Evolutionary conservation across 2,113 vertebrate species (phyloP), one percentile per base, ranked within the genome.

Genomic region (Donacobius atricapilla): DNA sequence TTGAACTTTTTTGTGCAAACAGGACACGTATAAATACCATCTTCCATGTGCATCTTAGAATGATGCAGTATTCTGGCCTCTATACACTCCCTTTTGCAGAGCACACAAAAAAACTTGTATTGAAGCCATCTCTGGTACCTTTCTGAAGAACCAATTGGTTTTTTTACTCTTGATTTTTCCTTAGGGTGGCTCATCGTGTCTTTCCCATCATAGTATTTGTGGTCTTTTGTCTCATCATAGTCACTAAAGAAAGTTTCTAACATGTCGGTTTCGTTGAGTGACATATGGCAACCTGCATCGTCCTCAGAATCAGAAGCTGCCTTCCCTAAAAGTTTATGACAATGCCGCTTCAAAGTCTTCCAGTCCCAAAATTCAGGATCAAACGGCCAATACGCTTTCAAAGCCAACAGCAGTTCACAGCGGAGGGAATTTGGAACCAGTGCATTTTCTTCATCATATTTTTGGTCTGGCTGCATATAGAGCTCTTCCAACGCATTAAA

Each of bases 331-430:
- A 99, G 98, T 64, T 98, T 98, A 63, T 98, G 97, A 94, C 99
- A 99, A 68, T 99, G 99, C 73, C 98, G 97, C 91, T 99, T 99
- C 37, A 99, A 98, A 83, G 99, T 99, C 97, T 99, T 99, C 99
- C 99, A 99, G 97, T 99, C 99, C 99, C 99, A 99, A 96, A 99
- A 99, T 92, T 99, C 99, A 15, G 99, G 99, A 97, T 99, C 99
- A 97, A 99, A 99, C 23, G 99, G 98, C 99, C 99, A 99, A 69
- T 99, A 99, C 10, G 99, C 99, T 97, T 99, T 99, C 83, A 99
- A 98, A 82, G 98, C 98, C 56, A 99, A 93, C 35, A 99, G 97
- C 70, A 99, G 98, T 94, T 99, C 99, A 87, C 99, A 99, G 86
- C 99, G 99, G 20, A 99, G 98, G 4, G 99, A 99, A 97, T 99